A percentile compares a stretch with the other conserved stretches of the same genome.
Evolutionary conservation across 2,797 vertebrate species (phyloP).

Genomic region (Muraenolepis orangiensis): DNA sequence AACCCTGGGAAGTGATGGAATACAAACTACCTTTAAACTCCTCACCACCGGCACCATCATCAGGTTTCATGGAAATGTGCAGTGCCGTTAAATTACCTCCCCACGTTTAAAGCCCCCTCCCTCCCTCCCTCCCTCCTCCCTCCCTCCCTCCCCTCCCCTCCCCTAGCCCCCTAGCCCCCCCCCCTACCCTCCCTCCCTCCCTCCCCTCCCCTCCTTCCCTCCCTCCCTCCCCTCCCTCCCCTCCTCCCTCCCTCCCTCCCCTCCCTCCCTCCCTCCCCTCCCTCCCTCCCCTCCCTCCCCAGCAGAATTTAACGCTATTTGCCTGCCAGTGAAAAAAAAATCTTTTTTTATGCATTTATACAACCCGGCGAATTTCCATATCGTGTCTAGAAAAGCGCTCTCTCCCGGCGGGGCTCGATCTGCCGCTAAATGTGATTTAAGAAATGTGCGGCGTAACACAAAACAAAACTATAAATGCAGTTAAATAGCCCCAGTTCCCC

Average conservation of each 20-base stretch:
- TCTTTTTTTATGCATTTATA: not conserved
- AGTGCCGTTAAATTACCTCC: not conserved
- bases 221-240: not conserved
- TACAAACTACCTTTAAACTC: not conserved
- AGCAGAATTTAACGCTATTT: not conserved
- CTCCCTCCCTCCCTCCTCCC: not conserved
- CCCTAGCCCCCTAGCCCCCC: not conserved
- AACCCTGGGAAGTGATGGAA: not conserved
- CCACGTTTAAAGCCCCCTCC: not conserved
- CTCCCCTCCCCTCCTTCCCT: not conserved
- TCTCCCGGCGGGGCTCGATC: not conserved
- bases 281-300: no score
- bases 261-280: not conserved
- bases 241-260: not conserved
- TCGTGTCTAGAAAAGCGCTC: not conserved
- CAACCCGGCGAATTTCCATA: not conserved
- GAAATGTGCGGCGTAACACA: not conserved
- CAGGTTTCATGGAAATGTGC: not conserved
- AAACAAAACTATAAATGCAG: not conserved
- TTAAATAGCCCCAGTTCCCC: not conserved
- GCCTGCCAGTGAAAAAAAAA: not conserved
- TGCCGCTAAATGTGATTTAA: not conserved
- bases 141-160: not conserved
- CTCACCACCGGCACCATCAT: no score
- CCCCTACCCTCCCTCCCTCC: not conserved